Evolutionary conservation across 2,113 vertebrate species (phyloP).

Genomic region (Hippolais icterina): DNA sequence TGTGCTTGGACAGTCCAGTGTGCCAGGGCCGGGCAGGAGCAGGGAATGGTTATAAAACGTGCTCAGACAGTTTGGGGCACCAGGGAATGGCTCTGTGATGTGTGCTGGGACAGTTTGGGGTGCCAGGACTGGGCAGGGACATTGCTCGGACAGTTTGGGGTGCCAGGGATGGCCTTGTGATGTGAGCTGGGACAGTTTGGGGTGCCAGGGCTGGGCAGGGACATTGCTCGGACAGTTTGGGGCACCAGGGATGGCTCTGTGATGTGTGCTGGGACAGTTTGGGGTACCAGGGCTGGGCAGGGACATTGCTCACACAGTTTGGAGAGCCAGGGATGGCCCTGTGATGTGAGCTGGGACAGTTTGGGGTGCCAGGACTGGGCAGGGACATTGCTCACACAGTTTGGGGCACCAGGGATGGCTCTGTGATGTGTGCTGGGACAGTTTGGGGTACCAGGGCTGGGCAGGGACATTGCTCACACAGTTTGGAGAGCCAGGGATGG

Average conservation of each 20-base stretch:
- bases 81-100: no score
- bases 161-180: no score
- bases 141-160: neutral
- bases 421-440: no score
- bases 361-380: neutral
- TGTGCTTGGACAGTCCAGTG: neutral
- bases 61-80: neutral
- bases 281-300: no score
- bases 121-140: neutral
- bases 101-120: neutral
- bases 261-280: fast-evolving
- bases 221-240: neutral
- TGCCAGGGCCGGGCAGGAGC: no score
- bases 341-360: neutral
- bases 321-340: neutral
- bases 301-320: neutral
- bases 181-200: neutral
- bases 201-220: neutral
- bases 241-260: neutral
- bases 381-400: no score
- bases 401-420: no score
- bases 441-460: no score
- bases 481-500: neutral
- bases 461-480: neutral
- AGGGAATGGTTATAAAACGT: no score